Percentiles rank a stretch among this genome's conserved stretches.
Conservation (phyloP, 2,797 vertebrate genomes). For the Labeo calbasu region DNA sequence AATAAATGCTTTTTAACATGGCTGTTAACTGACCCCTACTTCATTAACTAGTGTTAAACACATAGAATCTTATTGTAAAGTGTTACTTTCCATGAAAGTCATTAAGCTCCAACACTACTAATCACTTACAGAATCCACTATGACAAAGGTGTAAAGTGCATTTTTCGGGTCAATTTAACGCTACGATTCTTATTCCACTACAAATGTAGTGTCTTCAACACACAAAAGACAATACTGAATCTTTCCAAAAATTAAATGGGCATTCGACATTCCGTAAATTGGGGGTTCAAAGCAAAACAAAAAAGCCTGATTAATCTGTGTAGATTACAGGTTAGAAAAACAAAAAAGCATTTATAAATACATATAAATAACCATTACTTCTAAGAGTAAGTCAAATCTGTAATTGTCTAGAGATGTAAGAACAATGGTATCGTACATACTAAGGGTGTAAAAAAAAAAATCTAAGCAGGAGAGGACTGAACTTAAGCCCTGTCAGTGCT, state of each 20-base stretch:
- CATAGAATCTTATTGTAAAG: not conserved
- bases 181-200: not conserved
- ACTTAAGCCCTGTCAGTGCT: slow-evolving; percentile 51
- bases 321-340: slow-evolving; percentile 1
- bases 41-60: not conserved
- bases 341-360: slow-evolving; percentile 20
- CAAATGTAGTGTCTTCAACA: not conserved
- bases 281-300: not conserved
- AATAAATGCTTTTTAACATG: not conserved
- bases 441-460: slow-evolving; percentile 3
- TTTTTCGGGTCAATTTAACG: not conserved
- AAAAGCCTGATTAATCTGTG: not conserved
- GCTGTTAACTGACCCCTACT: not conserved
- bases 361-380: slow-evolving; percentile 39
- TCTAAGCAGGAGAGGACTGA: not conserved
- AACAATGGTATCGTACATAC: slow-evolving; percentile 8
- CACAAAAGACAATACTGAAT: not conserved
- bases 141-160: slow-evolving; percentile 34
- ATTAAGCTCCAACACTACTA: not conserved
- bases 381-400: not conserved
- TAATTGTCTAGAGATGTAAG: slow-evolving; percentile 24
- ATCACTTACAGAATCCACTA: slow-evolving; percentile 23
- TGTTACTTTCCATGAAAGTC: not conserved
- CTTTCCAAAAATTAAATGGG: slow-evolving; percentile 1
- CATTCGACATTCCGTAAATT: not conserved